phyloP scores from a whole-genome alignment of 2,888 invertebrate genomes.

The Hymenopus coronatus region DNA sequence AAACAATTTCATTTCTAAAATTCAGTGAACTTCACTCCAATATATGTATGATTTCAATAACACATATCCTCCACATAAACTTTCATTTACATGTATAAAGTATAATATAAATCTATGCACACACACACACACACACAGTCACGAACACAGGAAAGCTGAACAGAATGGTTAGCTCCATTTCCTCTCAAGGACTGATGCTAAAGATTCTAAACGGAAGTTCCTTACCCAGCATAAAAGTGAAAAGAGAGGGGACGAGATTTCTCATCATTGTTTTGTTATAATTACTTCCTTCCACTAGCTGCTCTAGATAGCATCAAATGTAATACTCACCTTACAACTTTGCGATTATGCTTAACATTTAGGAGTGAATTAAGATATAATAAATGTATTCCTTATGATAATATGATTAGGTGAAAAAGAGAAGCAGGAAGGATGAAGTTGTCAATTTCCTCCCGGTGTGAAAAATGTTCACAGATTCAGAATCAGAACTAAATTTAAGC shows the following conservation, averaged over 20 bases:
- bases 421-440: no score
- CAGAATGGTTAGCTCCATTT: not conserved
- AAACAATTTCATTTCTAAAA: no score
- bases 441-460: no score
- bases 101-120: not conserved
- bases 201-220: not conserved
- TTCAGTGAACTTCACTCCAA: no score
- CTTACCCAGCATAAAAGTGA: not conserved
- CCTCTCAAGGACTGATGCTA: not conserved
- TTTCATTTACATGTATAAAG: no score
- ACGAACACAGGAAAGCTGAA: not conserved
- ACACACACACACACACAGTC: not conserved
- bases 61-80: no score
- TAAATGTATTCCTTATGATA: no score
- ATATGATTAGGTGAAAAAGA: no score
- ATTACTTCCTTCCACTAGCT: not conserved
- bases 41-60: no score
- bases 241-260: not conserved
- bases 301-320: not conserved
- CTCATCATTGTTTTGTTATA: not conserved
- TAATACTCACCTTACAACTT: not conserved
- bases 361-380: no score
- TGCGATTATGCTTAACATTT: not conserved
- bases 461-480: no score
- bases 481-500: no score